Base-by-base conservation (phyloP, 2,113 vertebrate genomes). In the Chlamydotis undulata region DNA sequence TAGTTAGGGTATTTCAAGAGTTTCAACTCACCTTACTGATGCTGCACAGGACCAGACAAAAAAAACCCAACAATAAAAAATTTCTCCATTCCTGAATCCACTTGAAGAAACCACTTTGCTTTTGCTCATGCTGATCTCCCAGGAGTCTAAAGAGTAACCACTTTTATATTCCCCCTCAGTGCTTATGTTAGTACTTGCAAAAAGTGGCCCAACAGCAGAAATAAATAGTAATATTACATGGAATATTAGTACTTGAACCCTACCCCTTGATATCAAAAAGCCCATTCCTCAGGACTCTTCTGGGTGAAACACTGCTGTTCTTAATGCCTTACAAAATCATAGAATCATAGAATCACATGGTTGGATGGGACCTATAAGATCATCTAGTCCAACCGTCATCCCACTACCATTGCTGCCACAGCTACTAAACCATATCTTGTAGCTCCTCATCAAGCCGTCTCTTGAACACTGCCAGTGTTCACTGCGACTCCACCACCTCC, bases 121-220 rank as follows among this genome's bases (percentile, higher is more conserved):
- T 91, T 61, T 78, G 39, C 77, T 63, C 50, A 73, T 92, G 57
- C 26, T 41, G 59, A 82, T 71, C 22, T 79, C 92, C 64, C 23
- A 57, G 61, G 35, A 91, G 12, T 73, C 80, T 83, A 90, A 95
- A 81, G n/a, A 92, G n/a, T 18, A 59, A 25, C 10, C 12, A 70
- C 56, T 95, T 96, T 86, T 79, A 69, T 61, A 71, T 78, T 76
- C 55, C 23, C 94, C 31, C 59, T 83, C 71, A 57, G 77, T 57
- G 37, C 9, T 84, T 69, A 73, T 50, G 52, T 39, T 70, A 82
- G 39, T 82, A 67, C 19, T 91, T 81, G 17, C 29, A 96, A 79
- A 88, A 94, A 93, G 37, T 84, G 52, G 56, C n/a, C 75, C 76
- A 93, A 94, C 25, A 89, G 39, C 47, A 95, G 77, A 96, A 96